Conservation (phyloP, 2,113 vertebrate genomes). For the Rhombomys opimus region DNA sequence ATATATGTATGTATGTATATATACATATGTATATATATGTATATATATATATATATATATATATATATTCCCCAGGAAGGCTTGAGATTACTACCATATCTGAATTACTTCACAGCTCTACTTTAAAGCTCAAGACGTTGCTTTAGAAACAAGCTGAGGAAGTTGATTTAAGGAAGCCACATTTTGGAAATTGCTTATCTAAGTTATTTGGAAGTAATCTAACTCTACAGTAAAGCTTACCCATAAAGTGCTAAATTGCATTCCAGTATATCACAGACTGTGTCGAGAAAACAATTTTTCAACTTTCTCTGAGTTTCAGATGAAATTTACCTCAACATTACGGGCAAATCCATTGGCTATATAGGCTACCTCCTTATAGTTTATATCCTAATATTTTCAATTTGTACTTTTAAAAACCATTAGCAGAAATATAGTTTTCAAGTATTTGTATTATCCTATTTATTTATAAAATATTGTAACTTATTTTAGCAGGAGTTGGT, state of each 20-base stretch:
- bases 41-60: background rate
- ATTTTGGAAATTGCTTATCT: constrained; percentile 43
- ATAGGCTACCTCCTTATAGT: background rate
- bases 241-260: background rate
- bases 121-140: background rate
- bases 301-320: constrained; percentile 22
- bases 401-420: constrained; percentile 23
- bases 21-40: no score
- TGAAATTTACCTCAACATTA: background rate
- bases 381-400: constrained; percentile 18
- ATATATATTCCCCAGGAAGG: background rate
- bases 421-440: background rate
- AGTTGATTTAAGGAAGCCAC: background rate
- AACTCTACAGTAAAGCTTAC: background rate
- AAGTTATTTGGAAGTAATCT: constrained; percentile 23
- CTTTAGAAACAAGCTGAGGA: background rate
- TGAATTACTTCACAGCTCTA: constrained; percentile 16
- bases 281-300: background rate
- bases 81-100: background rate
- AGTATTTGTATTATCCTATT: background rate
- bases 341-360: background rate
- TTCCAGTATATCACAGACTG: background rate
- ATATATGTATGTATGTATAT: no score
- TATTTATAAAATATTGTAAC: background rate
- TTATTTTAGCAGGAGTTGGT: background rate